Evolutionary conservation across 2,113 vertebrate species (phyloP), one percentile per base, ranked within the genome.

Genomic region (Neoarius graeffei): DNA sequence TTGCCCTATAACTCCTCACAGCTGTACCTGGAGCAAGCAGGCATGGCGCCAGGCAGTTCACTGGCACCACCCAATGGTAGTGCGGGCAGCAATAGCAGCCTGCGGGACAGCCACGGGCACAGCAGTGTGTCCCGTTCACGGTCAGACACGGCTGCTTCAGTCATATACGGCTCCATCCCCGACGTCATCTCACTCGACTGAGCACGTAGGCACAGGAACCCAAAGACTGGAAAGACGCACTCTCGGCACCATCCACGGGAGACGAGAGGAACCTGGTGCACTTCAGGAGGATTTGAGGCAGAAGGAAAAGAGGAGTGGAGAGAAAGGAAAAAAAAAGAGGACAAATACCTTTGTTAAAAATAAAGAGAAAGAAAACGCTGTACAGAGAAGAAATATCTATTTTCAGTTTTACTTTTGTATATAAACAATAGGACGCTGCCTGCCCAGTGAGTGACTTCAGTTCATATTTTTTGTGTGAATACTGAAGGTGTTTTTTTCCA

Each of bases 321-420:
- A 93, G 4, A 0, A 42, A 42, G n/a, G n/a, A 42, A 42, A 42
- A 42, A 90, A 94, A 93, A 93, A 92, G 93, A 95, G 92, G 92
- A 92, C 93, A 94, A 95, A 93, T 93, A 87, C 77, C 92, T 93
- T 95, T 95, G 97, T 96, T 95, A 94, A 93, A 94, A 93, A 56
- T 11, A 85, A 84, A 88, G 62, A 87, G 88, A 69, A 85, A 93
- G 91, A 93, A 93, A 94, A 94, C 94, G 95, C 96, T 99, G 98
- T 99, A 99, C 98, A 99, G 98, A 99, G 98, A 99, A 98, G 97
- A 99, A 96, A 97, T 98, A 98, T 99, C 97, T 99, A 99, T 99
- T 99, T 99, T 99, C 97, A 98, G 98, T 98, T 98, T 97, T 97
- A 99, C 97, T 98, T 99, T 99, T 99, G 98, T 99, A 99, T 97